Percentiles rank a stretch among this genome's conserved stretches.
Conservation (phyloP, 2,113 vertebrate species). For the Dipodomys ordii region DNA sequence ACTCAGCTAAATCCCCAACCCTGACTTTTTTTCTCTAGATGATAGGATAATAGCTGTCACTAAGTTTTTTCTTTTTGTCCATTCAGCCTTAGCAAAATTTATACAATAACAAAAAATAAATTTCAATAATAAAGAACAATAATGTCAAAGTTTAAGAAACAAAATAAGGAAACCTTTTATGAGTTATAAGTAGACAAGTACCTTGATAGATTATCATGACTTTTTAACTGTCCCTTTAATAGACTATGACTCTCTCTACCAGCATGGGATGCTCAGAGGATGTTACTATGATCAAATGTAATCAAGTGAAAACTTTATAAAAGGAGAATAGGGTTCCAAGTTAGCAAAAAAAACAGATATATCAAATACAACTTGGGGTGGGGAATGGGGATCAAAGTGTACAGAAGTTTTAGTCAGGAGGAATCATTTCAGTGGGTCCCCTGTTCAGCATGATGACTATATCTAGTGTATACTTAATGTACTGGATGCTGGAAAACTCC, state of each 20-base stretch:
- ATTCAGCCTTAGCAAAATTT: not conserved
- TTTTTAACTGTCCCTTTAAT: not conserved
- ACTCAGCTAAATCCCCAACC: not conserved
- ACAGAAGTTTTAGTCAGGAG: not conserved
- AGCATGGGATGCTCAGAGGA: not conserved
- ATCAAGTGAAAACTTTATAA: not conserved
- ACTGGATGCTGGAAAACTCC: not conserved
- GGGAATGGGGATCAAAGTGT: not conserved
- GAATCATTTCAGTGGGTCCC: not conserved
- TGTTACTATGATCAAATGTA: not conserved
- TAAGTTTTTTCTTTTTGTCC: slow-evolving; percentile 16
- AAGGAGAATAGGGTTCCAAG: not conserved
- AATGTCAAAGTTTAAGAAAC: slow-evolving; percentile 11
- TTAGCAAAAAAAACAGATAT: not conserved
- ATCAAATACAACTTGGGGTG: not conserved
- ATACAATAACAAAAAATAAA: not conserved
- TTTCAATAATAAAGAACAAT: not conserved
- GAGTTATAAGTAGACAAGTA: not conserved
- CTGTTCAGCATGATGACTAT: not conserved
- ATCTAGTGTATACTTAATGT: not conserved
- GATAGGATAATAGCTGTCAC: not conserved
- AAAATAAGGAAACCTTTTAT: not conserved
- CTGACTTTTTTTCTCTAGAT: not conserved
- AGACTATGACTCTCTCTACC: not conserved
- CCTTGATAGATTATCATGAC: not conserved